phyloP scores from a whole-genome alignment of 53 echinoderm and acorn worm genomes.

The Echinarachnius parma region DNA sequence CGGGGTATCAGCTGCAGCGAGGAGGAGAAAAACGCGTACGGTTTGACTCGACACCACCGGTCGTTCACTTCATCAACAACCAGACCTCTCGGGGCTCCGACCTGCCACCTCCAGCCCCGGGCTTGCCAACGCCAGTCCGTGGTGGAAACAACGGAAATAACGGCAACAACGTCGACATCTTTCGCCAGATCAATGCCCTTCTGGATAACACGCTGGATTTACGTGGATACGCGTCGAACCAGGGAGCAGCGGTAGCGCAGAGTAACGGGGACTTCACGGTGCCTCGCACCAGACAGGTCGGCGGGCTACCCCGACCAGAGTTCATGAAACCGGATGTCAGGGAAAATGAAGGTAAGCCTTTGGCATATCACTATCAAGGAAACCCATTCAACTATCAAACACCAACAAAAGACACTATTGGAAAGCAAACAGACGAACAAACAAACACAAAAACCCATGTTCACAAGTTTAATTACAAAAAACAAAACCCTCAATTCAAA shows the following conservation, averaged over 20 bases:
- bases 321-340: conserved; percentile 15
- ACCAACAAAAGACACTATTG: no score
- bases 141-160: no score
- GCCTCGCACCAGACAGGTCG: not conserved
- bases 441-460: no score
- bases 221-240: conserved; percentile 35
- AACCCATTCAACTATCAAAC: no score
- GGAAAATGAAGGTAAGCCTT: conserved; percentile 35
- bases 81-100: conserved; percentile 13
- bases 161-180: conserved; percentile 74
- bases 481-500: no score
- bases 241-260: conserved; percentile 4
- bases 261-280: not conserved
- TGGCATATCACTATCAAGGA: not conserved
- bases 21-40: conserved; percentile 29
- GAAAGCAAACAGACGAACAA: no score
- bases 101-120: conserved; percentile 35
- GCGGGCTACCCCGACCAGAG: conserved; percentile 18
- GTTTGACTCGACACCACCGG: conserved; percentile 28
- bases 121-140: conserved; percentile 23
- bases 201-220: conserved; percentile 78
- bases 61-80: conserved; percentile 11
- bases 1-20: conserved; percentile 40
- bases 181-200: conserved; percentile 85
- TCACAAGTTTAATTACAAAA: no score